A percentile compares a stretch with the other conserved stretches of the same genome.
Conservation (phyloP, 2,113 vertebrate genomes). For the Sebastes fasciatus region DNA sequence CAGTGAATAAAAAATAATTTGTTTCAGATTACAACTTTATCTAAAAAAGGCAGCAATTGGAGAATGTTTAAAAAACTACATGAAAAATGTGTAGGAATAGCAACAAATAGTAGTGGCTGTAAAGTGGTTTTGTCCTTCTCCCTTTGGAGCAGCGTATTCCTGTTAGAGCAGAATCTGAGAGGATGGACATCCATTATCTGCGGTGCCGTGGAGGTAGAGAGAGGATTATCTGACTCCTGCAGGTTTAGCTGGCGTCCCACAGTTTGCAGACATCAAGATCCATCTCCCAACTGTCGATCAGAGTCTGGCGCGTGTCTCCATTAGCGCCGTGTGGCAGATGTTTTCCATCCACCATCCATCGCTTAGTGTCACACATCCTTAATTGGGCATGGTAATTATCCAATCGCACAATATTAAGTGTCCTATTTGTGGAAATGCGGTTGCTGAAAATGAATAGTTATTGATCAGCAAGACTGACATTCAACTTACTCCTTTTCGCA, state of each 20-base stretch:
- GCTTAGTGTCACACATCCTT: constrained; percentile 78
- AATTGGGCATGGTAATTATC: constrained; percentile 86
- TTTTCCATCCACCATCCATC: constrained; percentile 72
- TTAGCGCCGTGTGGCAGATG: constrained; percentile 71
- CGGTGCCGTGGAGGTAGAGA: constrained; percentile 61
- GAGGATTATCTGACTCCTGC: constrained; percentile 77
- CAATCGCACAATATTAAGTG: constrained; percentile 82
- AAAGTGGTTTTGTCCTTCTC: constrained; percentile 28
- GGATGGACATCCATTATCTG: constrained; percentile 73
- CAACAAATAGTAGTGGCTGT: constrained; percentile 14
- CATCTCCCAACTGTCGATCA: constrained; percentile 77
- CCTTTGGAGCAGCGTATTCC: constrained; percentile 47
- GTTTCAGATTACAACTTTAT: background rate
- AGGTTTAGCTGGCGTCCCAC: constrained; percentile 70
- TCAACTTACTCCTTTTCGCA: constrained; percentile 81
- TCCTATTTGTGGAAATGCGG: constrained; percentile 82
- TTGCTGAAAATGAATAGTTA: constrained; percentile 84
- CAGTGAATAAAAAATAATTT: background rate
- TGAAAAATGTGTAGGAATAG: constrained; percentile 9
- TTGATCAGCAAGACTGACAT: constrained; percentile 83
- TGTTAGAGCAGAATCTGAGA: constrained; percentile 60
- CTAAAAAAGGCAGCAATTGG: constrained; percentile 3
- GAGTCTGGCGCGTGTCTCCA: constrained; percentile 72
- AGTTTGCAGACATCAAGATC: constrained; percentile 79
- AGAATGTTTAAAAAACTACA: background rate